A percentile compares a stretch with the other conserved stretches of the same genome.
These are phyloP conservation scores for Onthophagus sagittarius DNA, from an alignment of 2,888 invertebrate genomes.

Conservation along the genomic window DNA sequence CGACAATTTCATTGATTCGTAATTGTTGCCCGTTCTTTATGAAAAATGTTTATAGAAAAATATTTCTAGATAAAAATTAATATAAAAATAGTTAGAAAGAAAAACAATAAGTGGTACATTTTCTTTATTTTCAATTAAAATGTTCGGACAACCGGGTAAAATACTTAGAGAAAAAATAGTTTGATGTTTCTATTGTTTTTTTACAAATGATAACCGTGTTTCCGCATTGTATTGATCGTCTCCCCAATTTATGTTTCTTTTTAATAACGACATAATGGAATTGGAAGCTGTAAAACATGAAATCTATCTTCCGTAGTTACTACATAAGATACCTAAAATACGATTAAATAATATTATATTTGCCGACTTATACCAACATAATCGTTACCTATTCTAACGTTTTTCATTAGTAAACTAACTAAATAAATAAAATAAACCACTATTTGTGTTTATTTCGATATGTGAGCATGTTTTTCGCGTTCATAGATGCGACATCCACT, in stretches of 20 bases:
- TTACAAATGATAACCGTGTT: neutral
- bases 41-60: neutral
- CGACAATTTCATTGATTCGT: neutral
- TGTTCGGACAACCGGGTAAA: conserved; percentile 45
- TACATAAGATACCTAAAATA: neutral
- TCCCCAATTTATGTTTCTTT: neutral
- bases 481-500: neutral
- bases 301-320: neutral
- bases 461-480: neutral
- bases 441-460: conserved; percentile 17
- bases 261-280: neutral
- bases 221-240: neutral
- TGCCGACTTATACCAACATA: neutral
- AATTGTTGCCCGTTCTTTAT: too few relatives aligned
- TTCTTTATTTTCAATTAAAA: conserved; percentile 22
- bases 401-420: neutral
- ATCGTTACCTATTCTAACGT: conserved; percentile 1
- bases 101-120: neutral
- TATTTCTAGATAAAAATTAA: neutral
- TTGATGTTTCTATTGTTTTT: conserved; percentile 13
- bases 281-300: neutral
- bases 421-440: neutral
- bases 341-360: neutral
- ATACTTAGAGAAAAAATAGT: conserved; percentile 32
- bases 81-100: neutral